Evolutionary conservation across 2,113 vertebrate genomes (phyloP), one percentile per base, ranked within the genome.

Genomic region (Daphoenositta chrysoptera): DNA sequence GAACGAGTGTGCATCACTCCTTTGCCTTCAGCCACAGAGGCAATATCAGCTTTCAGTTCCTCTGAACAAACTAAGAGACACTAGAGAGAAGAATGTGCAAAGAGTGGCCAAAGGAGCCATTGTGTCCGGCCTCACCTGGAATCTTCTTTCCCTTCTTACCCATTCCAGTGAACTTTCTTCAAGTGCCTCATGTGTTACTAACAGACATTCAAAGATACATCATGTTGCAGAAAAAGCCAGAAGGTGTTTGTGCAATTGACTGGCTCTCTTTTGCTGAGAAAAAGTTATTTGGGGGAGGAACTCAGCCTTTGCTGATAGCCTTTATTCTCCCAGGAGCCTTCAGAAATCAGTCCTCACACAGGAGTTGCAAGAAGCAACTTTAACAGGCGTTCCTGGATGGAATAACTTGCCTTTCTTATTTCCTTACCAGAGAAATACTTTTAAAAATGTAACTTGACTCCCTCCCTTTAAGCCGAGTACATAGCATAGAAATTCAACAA

Each of bases 251-350:
- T 60, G 15, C 1, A 1, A 40, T 13, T 83, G 37, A 28, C 11
- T 69, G 51, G 26, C 11, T 79, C 61, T 31, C 39, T 23, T 58
- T 57, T 33, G 39, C 31, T 40, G 31, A 54, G 16, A 28, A 53
- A 37, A 87, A 30, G 11, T 5, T 2, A 20, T 63, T 58, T 37
- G 3, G 0, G 6, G 2, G 7, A 20, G 6, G 7, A 64, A 18
- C 4, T 53, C 63, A 48, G 31, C 27, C 14, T 71, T 71, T 76
- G 13, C 11, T 42, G 0, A 45, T 7, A n/a, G 35, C 17, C 35
- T 60, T 53, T 14, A 19, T 42, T 78, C 22, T 70, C 31, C 11
- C 24, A 73, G 10, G 13, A 65, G 45, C 45, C 47, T 47, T 39
- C 57, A 71, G 66, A 35, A 45, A 73, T 60, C 66, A 19, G 33